Percentiles rank a stretch among this genome's conserved stretches.
Evolutionary conservation across 2,797 vertebrate genomes (phyloP).

Genomic region (Eleutherodactylus coqui): DNA sequence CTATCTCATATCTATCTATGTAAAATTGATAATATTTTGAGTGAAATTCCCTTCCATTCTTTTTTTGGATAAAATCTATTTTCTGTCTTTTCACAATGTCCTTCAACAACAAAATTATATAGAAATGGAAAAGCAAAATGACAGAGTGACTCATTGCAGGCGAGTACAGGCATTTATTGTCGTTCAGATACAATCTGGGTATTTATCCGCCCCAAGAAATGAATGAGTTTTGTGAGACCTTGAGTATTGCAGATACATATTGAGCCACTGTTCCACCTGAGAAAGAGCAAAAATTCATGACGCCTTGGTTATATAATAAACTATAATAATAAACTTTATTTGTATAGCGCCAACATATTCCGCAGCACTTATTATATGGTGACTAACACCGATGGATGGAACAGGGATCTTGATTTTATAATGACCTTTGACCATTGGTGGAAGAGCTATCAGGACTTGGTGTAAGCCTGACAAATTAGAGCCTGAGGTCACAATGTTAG

Average conservation of each 20-base stretch:
- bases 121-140: not conserved
- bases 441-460: not conserved
- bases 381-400: not conserved
- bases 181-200: not conserved
- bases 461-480: not conserved
- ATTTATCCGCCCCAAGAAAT: not conserved
- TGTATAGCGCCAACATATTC: too few relatives aligned
- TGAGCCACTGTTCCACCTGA: not conserved
- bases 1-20: slow-evolving; percentile 15
- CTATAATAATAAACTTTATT: too few relatives aligned
- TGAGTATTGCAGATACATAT: not conserved
- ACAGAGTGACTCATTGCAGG: not conserved
- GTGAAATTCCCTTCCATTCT: not conserved
- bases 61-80: not conserved
- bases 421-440: not conserved
- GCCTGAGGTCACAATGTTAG: not conserved
- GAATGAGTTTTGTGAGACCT: not conserved
- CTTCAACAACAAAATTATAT: not conserved
- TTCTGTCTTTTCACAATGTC: not conserved
- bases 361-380: too few relatives aligned
- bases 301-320: too few relatives aligned
- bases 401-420: not conserved
- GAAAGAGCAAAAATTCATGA: not conserved
- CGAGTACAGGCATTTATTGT: not conserved
- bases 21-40: too few relatives aligned